Percentiles rank a stretch among this genome's conserved stretches.
Evolutionary conservation across 2,113 vertebrate genomes (phyloP).

Genomic region (Lasiurus cinereus): DNA sequence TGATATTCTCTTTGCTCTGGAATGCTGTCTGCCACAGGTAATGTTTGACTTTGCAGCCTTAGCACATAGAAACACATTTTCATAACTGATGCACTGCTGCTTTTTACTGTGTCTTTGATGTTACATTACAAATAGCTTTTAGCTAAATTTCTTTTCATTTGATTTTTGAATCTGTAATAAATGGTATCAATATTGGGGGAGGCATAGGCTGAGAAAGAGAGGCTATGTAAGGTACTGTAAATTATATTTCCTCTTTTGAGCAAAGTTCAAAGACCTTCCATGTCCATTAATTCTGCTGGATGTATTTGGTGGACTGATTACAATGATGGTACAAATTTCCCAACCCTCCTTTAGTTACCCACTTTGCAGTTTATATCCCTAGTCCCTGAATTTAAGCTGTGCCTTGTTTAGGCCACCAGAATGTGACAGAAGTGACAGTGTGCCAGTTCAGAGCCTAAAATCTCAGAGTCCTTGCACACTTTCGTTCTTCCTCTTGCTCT

Average conservation of each 20-base stretch:
- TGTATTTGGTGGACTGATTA: neutral
- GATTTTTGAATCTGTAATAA: neutral
- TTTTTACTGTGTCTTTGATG: slow-evolving; percentile 33
- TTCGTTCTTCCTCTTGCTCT: neutral
- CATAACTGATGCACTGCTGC: neutral
- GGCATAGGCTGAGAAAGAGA: neutral
- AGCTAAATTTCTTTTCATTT: neutral
- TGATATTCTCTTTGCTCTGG: neutral
- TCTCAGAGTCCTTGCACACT: neutral
- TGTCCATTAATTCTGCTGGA: neutral
- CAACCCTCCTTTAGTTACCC: neutral
- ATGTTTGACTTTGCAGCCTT: neutral
- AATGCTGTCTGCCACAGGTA: neutral
- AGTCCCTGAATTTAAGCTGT: neutral
- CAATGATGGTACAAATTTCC: neutral
- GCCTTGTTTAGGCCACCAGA: neutral
- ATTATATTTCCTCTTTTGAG: slow-evolving; percentile 34
- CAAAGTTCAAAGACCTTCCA: neutral
- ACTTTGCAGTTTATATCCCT: neutral
- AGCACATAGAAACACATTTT: neutral
- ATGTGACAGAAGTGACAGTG: neutral
- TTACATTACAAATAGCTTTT: neutral
- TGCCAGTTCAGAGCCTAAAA: neutral
- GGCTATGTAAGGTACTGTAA: neutral
- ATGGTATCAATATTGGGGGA: neutral